Conservation (phyloP, 2,113 vertebrate species). For the Pheucticus melanocephalus region DNA sequence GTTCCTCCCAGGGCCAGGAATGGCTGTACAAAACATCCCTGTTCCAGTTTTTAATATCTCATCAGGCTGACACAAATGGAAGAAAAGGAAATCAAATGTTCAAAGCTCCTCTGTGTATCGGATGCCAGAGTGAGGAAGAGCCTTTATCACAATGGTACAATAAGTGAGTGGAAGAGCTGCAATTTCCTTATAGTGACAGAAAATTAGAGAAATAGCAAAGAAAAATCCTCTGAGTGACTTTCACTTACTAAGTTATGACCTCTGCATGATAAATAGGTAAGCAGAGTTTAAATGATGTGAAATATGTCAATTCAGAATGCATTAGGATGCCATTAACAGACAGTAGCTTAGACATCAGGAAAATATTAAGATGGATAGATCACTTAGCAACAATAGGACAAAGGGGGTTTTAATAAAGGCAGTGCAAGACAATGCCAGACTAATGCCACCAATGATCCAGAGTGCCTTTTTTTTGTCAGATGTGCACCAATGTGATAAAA, state of each 20-base stretch:
- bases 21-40: background rate
- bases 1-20: background rate
- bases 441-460: background rate
- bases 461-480: background rate
- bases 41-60: background rate
- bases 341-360: conserved; percentile 37
- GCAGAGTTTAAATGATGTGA: conserved; percentile 60
- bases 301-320: conserved; percentile 57
- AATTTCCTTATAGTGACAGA: conserved; percentile 6
- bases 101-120: background rate
- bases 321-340: conserved; percentile 61
- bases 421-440: background rate
- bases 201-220: conserved; percentile 43
- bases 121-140: background rate
- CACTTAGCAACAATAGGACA: conserved; percentile 63
- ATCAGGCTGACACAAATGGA: background rate
- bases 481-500: background rate
- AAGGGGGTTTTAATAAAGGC: conserved; percentile 56
- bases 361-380: conserved; percentile 66
- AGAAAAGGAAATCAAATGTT: background rate
- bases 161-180: conserved; percentile 2
- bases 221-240: conserved; percentile 58
- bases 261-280: conserved; percentile 60
- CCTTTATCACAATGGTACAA: conserved; percentile 3
- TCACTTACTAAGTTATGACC: conserved; percentile 53